phyloP scores from a whole-genome alignment of 2,797 vertebrate species.

The Cyprinella venusta region DNA sequence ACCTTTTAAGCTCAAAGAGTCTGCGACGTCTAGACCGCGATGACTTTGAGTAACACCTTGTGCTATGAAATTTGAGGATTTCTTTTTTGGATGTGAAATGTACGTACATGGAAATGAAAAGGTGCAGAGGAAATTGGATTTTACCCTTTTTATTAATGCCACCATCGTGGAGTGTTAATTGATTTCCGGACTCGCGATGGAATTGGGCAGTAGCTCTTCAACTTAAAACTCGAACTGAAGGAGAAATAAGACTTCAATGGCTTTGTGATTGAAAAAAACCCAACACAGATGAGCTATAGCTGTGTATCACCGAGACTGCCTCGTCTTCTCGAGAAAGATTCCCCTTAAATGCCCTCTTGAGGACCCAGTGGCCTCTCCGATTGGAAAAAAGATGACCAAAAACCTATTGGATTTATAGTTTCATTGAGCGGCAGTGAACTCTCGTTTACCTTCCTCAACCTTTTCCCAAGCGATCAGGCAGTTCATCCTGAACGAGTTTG shows the following conservation, averaged over 20 bases:
- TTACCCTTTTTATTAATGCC: not conserved
- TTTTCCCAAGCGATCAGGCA: constrained; percentile 9
- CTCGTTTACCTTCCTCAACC: not conserved
- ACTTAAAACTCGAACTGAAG: not conserved
- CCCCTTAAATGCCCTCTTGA: constrained; percentile 31
- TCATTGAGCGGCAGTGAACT: constrained; percentile 11
- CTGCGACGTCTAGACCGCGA: not conserved
- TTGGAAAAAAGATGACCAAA: constrained; percentile 28
- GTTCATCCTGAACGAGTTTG: constrained; percentile 50
- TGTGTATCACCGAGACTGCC: not conserved
- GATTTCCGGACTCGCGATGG: not conserved
- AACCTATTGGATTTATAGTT: constrained; percentile 45
- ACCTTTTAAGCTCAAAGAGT: not conserved
- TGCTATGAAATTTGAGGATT: constrained; percentile 4
- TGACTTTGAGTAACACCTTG: not conserved
- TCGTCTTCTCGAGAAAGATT: constrained; percentile 5
- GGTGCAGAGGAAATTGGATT: not conserved
- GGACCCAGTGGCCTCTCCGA: constrained; percentile 21
- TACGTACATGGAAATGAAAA: not conserved
- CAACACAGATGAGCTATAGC: not conserved
- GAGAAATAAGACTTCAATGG: not conserved
- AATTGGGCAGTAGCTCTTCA: constrained; percentile 1
- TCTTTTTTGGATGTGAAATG: not conserved
- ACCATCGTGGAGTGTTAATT: not conserved
- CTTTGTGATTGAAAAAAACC: constrained; percentile 12